phyloP scores from a whole-genome alignment of 2,797 vertebrate species.

The Silurus aristotelis region DNA sequence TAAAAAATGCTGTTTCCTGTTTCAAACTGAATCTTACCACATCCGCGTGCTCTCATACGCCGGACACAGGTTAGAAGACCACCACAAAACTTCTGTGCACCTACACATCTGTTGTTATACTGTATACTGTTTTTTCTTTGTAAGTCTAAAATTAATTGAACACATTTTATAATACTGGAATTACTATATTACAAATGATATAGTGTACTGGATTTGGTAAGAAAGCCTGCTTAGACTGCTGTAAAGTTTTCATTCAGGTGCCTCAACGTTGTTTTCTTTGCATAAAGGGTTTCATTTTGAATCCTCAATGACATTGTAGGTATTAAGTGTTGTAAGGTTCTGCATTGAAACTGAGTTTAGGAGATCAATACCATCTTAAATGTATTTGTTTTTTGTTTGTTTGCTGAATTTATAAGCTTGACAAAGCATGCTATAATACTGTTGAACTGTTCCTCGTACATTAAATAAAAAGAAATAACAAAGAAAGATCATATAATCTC shows the following conservation, averaged over 20 bases:
- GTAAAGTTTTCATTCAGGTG: neutral
- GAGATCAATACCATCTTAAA: neutral
- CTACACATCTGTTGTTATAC: neutral
- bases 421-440: neutral
- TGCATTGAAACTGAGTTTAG: neutral
- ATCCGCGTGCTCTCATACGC: slow-evolving; percentile 40
- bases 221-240: neutral
- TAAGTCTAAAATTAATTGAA: neutral
- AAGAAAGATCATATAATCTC: neutral
- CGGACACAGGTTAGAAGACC: slow-evolving; percentile 49
- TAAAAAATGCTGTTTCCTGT: slow-evolving; percentile 50
- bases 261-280: neutral
- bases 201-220: neutral
- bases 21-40: slow-evolving; percentile 52
- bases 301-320: too few relatives aligned
- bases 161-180: neutral
- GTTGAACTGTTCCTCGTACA: neutral
- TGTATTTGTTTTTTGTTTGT: neutral
- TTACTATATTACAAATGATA: neutral
- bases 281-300: neutral
- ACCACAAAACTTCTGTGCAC: slow-evolving; percentile 41
- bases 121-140: neutral
- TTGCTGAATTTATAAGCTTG: neutral
- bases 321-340: neutral
- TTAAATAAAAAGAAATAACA: neutral